Base-by-base conservation (phyloP, 2,888 invertebrate species). In the Lymantria monacha region DNA sequence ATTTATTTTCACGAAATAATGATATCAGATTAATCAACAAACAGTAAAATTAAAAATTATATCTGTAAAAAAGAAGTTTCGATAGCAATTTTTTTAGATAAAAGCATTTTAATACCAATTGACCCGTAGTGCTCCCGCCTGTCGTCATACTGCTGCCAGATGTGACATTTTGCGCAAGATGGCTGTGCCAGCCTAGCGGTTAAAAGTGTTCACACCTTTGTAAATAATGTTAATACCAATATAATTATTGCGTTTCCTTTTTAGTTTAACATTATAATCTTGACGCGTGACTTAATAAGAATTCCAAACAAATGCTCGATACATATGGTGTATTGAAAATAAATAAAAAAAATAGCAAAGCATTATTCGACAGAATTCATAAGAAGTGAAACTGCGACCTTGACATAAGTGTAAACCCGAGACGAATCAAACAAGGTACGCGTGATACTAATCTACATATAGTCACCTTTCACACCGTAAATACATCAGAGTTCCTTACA, bases 401-500 rank as follows among this genome's bases (percentile, higher is more conserved):
- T 85, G 85, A 84, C 85, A 84, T 78, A 74, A 73, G 74, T 74
- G 70, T 75, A 82, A 82, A 75, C 75, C 74, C 57, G 64, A 64
- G 68, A 72, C 76, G 81, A 81, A 83, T 81, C 82, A 76, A 79
- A 81, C 76, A 63, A 51, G 36, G 53, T 61, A 72, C 62, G 70
- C 81, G 79, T 84, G 83, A 83, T 83, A 65, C 81, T 80, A 83
- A 89, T 88, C 86, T 87, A 69, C 87, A 87, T 89, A 87, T 63
- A 74, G 83, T 87, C 84, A 88, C 89, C 88, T 88, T 87, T 87
- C 80, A 80, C 80, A 86, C 75, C 70, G 71, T 69, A 74, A 76
- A 72, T 68, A 76, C 66, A 70, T 66, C 72, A 57, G 63, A 66
- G 72, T 85, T 80, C 76, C 76, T 74, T 79, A 76, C 81, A 74